Evolutionary conservation across 2,797 vertebrate species (phyloP).

Genomic region (Garrulus glandarius): DNA sequence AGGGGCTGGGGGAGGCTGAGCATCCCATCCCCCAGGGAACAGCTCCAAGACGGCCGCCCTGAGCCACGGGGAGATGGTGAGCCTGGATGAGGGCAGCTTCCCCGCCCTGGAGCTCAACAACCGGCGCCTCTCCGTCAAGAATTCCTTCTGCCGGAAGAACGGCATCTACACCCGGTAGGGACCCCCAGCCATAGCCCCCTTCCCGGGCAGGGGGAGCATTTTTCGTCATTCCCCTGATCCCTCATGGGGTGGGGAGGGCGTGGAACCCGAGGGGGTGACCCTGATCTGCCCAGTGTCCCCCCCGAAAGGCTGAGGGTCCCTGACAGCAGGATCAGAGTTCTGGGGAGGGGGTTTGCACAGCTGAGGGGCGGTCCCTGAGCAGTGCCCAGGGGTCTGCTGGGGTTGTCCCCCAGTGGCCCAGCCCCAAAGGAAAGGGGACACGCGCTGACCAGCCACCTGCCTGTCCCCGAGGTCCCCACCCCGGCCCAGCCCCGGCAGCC

Average conservation of each 20-base stretch:
- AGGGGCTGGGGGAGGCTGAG: not conserved
- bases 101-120: constrained; percentile 96
- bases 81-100: constrained; percentile 93
- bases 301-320: not conserved
- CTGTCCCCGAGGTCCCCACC: constrained; percentile 84
- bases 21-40: constrained; percentile 76
- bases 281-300: rapidly evolving
- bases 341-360: rapidly evolving
- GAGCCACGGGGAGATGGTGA: constrained; percentile 94
- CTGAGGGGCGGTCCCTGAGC: not conserved
- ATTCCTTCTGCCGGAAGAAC: constrained; percentile 96
- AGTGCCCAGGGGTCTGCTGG: rapidly evolving
- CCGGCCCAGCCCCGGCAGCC: constrained; percentile 92
- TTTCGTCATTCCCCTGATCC: not conserved
- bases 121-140: constrained; percentile 92
- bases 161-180: constrained; percentile 94
- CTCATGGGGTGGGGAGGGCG: rapidly evolving
- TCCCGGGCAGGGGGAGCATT: rapidly evolving
- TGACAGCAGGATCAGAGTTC: rapidly evolving
- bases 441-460: rapidly evolving
- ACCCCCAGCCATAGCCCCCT: rapidly evolving
- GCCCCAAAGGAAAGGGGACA: not conserved
- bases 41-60: constrained; percentile 88
- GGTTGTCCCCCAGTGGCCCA: rapidly evolving
- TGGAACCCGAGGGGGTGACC: not conserved